Evolutionary conservation across 2,888 invertebrate species (phyloP).

Genomic region (Camponotus fellah): DNA sequence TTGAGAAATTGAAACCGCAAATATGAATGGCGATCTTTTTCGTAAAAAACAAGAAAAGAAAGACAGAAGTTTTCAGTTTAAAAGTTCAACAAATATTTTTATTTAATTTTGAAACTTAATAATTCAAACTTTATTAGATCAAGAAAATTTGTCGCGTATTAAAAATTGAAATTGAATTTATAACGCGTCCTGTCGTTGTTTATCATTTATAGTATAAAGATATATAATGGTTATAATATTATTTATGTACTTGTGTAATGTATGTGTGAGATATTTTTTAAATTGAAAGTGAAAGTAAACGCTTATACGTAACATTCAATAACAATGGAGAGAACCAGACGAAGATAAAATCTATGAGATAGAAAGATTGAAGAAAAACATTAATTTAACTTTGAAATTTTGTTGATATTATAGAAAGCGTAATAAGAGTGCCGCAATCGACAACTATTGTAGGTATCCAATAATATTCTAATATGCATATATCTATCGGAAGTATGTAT

Average conservation of each 20-base stretch:
- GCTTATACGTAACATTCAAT: neutral
- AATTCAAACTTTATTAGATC: neutral
- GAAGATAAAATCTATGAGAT: neutral
- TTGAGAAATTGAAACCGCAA: conserved; percentile 25
- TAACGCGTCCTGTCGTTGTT: neutral
- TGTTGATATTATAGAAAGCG: neutral
- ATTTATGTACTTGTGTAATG: neutral
- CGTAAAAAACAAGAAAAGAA: neutral
- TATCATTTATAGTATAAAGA: neutral
- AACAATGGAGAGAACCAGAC: neutral
- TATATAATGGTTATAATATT: no score
- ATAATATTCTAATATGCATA: no score
- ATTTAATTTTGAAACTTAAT: neutral
- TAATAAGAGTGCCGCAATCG: neutral
- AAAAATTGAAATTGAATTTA: neutral
- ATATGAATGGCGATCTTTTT: neutral
- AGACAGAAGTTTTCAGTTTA: neutral
- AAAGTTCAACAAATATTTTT: neutral
- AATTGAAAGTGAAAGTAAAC: neutral
- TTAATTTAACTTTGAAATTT: neutral
- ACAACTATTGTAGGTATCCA: no score
- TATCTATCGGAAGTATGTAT: no score
- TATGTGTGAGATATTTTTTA: neutral
- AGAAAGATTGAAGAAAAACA: neutral
- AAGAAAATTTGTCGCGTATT: neutral